Base-by-base conservation (phyloP, 1,140 invertebrate genomes). In the Brachionus plicatilis region DNA sequence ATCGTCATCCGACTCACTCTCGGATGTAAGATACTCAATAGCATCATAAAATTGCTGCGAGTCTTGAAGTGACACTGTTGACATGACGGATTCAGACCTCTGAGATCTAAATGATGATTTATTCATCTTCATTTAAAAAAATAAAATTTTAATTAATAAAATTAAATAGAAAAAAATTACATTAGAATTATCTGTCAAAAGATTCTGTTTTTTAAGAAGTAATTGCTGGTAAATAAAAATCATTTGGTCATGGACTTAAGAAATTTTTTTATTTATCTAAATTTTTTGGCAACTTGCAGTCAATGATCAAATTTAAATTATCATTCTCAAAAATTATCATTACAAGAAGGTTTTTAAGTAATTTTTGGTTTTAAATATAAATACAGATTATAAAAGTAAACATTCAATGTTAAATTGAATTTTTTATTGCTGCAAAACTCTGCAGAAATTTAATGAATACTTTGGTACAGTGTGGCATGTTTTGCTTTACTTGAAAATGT, bases 11-110 rank as follows among this genome's bases (percentile, higher is more conserved):
- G 79, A 82, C 33, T 82, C 79, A 14, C 53, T 82, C 1, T 82
- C 79, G n/a, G 79, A 82, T 14, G 79, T 82, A 37, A 82, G 53
- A n/a, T 82, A 82, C 29, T 82, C 79, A 47, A 82, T 82, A 20
- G 79, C 79, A 82, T 82, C 79, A 82, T 82, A 82, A 24, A 82
- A 82, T 37, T 82, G 29, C 41, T 82, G 79, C 8, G 79, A 82
- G 33, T 82, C 79, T 29, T 82, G 79, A n/a, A 82, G 37, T 7
- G 79, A 82, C 8, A 68, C 41, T 45, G 33, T 82, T 45, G 79
- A 82, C 33, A 82, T 82, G 1, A 82, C 53, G 0, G 79, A 82
- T 65, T 82, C 50, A 33, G 79, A 82, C 20, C 79, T 11, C 14
- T 65, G 79, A 12, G 53, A 41, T 27, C 79, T 53, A 20, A 24